Evolutionary conservation across 1,140 invertebrate species (phyloP), one percentile per base, ranked within the genome.

Genomic region (Sinella curviseta): DNA sequence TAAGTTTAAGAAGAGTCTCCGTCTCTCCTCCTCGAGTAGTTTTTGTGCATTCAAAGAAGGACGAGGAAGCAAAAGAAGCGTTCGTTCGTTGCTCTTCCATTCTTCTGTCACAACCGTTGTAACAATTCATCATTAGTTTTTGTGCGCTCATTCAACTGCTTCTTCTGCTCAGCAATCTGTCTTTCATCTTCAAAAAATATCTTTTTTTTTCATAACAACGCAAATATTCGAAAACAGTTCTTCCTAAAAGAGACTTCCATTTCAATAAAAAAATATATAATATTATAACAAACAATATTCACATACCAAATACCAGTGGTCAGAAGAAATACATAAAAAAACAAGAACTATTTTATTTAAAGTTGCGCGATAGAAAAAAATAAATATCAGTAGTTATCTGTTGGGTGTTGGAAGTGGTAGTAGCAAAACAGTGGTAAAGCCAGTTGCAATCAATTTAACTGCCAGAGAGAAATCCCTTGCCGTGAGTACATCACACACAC

Each of bases 101-200:
- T 70, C 65, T 70, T 31, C 65, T 70, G 65, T 70, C 65, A 70
- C 65, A 70, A 26, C 57, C 57, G 57, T 60, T 60, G 57, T 26
- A 60, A 60, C 65, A 70, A 70, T 70, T 70, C 65, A 70, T 70
- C 65, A 70, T 70, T 70, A 70, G 31, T 70, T 30, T 70, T 70
- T 70, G 55, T n/a, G 14, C 24, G 55, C 55, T 48, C 20, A 30
- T 70, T 70, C 14, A 70, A 33, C 65, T 70, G 31, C 65, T 33
- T 3, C 24, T 60, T 60, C 24, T 60, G 12, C 57, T 60, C 24
- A 33, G 31, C 28, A 70, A 70, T 70, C 65, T 70, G 65, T 70
- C 31, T 70, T 70, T 70, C 65, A 33, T 70, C 65, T 70, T 60
- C 14, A 60, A 60, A 26, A 60, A 60, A 60, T 60, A 48, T 48